A percentile compares a stretch with the other conserved stretches of the same genome.
These are phyloP conservation scores for Macrobrachium nipponense DNA, from an alignment of 1,140 invertebrate genomes.

Conservation along the genomic window DNA sequence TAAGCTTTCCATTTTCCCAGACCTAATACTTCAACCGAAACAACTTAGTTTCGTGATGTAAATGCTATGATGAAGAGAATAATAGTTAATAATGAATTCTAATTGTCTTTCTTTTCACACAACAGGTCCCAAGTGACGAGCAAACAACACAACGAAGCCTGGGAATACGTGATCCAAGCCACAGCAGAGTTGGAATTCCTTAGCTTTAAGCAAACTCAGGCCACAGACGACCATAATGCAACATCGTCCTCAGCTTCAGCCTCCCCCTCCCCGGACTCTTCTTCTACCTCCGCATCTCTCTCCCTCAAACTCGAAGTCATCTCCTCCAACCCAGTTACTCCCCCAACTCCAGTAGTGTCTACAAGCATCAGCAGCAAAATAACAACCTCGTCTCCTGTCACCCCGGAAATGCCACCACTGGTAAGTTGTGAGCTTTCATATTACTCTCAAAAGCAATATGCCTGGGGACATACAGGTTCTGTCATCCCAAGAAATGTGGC, in stretches of 20 bases:
- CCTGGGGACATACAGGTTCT: too few relatives aligned
- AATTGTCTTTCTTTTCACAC: not conserved
- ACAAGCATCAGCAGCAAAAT: not conserved
- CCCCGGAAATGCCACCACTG: slow-evolving; percentile 9
- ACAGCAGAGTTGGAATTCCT: slow-evolving; percentile 27
- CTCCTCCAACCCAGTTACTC: not conserved
- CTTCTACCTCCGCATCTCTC: not conserved
- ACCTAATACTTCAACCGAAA: too few relatives aligned
- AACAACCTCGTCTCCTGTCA: not conserved
- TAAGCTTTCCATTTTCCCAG: too few relatives aligned
- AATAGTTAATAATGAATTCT: too few relatives aligned
- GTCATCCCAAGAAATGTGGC: too few relatives aligned
- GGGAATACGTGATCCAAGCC: slow-evolving; percentile 32
- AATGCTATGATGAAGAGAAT: too few relatives aligned
- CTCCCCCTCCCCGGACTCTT: not conserved
- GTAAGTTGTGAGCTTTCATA: not conserved
- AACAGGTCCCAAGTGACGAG: slow-evolving; percentile 41
- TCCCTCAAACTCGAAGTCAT: not conserved
- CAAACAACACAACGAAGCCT: slow-evolving; percentile 39
- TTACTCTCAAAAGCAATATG: too few relatives aligned
- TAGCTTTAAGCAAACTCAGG: too few relatives aligned
- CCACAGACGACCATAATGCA: not conserved
- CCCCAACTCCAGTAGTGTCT: not conserved
- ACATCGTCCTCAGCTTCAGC: not conserved
- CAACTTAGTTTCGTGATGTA: too few relatives aligned